Evolutionary conservation across 1,140 invertebrate species (phyloP).

Genomic region (Hyles vespertilio): DNA sequence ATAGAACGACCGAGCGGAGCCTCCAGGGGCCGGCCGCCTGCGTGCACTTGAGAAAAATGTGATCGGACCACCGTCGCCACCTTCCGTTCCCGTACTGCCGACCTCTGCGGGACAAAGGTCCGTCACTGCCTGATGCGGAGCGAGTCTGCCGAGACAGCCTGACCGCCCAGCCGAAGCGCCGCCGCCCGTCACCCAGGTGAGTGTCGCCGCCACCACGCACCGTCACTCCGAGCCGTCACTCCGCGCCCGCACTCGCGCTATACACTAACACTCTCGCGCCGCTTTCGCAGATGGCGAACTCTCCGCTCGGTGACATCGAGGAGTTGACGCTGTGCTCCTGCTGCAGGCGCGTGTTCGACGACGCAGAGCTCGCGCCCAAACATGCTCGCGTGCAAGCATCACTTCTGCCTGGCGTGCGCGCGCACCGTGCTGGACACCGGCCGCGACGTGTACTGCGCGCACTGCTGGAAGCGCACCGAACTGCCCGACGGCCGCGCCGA

Average conservation of each 20-base stretch:
- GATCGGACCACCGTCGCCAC: conserved; percentile 4
- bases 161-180: no score
- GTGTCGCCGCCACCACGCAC: not conserved
- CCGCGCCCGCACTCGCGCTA: not conserved
- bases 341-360: conserved; percentile 83
- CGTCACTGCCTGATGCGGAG: no score
- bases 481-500: conserved; percentile 79
- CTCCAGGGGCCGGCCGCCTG: conserved; percentile 25
- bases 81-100: no score
- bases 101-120: no score
- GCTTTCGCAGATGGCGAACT: conserved; percentile 64
- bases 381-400: conserved; percentile 85
- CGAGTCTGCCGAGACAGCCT: not conserved
- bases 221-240: not conserved
- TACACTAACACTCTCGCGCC: not conserved
- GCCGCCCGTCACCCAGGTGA: not conserved
- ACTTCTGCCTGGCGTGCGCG: conserved; percentile 85
- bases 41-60: conserved; percentile 23
- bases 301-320: conserved; percentile 79
- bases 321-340: conserved; percentile 82
- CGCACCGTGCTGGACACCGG: conserved; percentile 79
- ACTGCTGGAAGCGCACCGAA: conserved; percentile 82
- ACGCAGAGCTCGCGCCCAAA: conserved; percentile 82
- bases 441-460: conserved; percentile 80
- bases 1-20: conserved; percentile 32